These are phyloP conservation scores for Blastobasis adustella DNA, from an alignment of 2,888 invertebrate genomes.

Conservation along the genomic window DNA sequence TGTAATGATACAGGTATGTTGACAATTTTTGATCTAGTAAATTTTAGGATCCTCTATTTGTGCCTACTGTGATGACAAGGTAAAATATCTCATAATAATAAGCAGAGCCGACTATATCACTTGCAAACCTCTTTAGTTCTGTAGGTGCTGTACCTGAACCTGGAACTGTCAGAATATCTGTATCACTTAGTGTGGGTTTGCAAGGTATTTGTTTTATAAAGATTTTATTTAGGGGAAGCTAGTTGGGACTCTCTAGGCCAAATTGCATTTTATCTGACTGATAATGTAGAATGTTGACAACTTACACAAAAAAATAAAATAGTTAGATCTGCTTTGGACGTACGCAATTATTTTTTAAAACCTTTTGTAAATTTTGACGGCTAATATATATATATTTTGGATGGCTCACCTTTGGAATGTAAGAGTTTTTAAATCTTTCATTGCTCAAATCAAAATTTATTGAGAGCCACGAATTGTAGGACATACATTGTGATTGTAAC, in stretches of 20 bases:
- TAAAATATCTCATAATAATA: too few relatives aligned
- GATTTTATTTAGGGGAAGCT: conserved; percentile 35
- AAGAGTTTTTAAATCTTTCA: conserved; percentile 58
- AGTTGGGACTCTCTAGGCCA: conserved; percentile 68
- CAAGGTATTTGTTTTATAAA: conserved; percentile 38
- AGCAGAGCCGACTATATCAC: too few relatives aligned
- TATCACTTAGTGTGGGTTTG: conserved; percentile 44
- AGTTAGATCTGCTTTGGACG: conserved; percentile 66
- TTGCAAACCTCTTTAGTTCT: too few relatives aligned
- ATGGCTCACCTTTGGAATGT: conserved; percentile 68
- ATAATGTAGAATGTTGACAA: conserved; percentile 65
- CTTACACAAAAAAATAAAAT: conserved; percentile 44
- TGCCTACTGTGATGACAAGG: too few relatives aligned
- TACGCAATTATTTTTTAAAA: conserved; percentile 60
- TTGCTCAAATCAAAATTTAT: conserved; percentile 69
- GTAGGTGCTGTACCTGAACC: too few relatives aligned
- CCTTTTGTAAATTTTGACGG: conserved; percentile 54
- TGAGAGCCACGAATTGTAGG: conserved; percentile 64
- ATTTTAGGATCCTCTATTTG: neutral
- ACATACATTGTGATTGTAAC: conserved; percentile 53
- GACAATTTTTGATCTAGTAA: conserved; percentile 45
- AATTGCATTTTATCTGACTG: conserved; percentile 70
- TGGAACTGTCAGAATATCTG: conserved; percentile 42
- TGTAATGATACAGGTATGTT: conserved; percentile 64
- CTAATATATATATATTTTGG: conserved; percentile 59